Evolutionary conservation across 92 coral and sea anemone genomes (phyloP).

Genomic region (Heteractis magnifica): DNA sequence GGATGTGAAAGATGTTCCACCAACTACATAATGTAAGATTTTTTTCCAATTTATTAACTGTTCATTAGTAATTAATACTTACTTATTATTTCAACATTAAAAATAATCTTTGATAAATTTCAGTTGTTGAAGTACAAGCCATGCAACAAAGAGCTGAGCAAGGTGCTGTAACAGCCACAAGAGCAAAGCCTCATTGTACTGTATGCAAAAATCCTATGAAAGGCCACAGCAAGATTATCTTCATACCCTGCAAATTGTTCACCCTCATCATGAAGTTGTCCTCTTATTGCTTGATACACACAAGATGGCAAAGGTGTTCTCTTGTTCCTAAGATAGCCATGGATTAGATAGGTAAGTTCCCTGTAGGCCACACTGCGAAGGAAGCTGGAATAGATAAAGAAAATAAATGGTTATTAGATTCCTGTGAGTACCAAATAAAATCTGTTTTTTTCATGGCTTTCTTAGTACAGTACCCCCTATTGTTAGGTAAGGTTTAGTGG

Average conservation of each 20-base stretch:
- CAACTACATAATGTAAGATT: conserved; percentile 36
- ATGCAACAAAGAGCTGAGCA: background rate
- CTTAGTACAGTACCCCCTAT: too few relatives aligned
- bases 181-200: conserved; percentile 26
- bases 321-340: background rate
- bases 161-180: background rate
- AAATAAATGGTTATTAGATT: too few relatives aligned
- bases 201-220: conserved; percentile 37
- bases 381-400: too few relatives aligned
- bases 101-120: background rate
- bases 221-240: conserved; percentile 36
- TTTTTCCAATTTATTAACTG: background rate
- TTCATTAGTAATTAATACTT: background rate
- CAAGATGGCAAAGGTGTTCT: conserved; percentile 22
- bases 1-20: conserved; percentile 33
- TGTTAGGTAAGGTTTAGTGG: too few relatives aligned
- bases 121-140: background rate
- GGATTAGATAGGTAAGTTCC: too few relatives aligned
- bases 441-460: too few relatives aligned
- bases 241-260: conserved; percentile 21
- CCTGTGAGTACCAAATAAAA: too few relatives aligned
- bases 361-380: too few relatives aligned
- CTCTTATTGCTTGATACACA: conserved; percentile 22
- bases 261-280: background rate
- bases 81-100: background rate